A percentile compares a stretch with the other conserved stretches of the same genome.
These are phyloP conservation scores for Sesia apiformis DNA, from an alignment of 2,888 invertebrate species.

Conservation along the genomic window DNA sequence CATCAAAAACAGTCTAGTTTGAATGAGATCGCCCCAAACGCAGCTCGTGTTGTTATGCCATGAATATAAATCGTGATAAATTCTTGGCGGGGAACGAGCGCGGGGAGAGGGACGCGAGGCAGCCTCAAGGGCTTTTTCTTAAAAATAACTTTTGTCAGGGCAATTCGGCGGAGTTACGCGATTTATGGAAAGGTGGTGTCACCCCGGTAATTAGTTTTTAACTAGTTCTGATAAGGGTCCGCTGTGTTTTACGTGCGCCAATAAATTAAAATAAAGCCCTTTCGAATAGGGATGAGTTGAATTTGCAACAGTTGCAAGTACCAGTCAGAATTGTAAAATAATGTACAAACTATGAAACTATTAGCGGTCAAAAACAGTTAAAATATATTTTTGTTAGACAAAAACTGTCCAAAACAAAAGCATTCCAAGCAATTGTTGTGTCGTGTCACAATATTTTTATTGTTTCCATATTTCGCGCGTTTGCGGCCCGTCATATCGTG, in stretches of 20 bases:
- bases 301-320: conserved; percentile 17
- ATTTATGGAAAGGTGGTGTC: conserved; percentile 74
- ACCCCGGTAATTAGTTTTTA: conserved; percentile 74
- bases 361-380: not conserved
- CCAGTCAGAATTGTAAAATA: conserved; percentile 1
- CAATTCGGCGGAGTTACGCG: conserved; percentile 65
- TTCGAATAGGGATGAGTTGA: conserved; percentile 25
- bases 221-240: conserved; percentile 74
- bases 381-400: conserved; percentile 10
- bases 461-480: conserved; percentile 53
- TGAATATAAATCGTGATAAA: conserved; percentile 78
- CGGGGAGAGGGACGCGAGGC: conserved; percentile 26
- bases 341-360: not conserved
- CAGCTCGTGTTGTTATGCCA: conserved; percentile 70
- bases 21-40: conserved; percentile 63
- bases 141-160: conserved; percentile 74
- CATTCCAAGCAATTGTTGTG: conserved; percentile 33
- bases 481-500: conserved; percentile 46
- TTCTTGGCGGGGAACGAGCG: conserved; percentile 49
- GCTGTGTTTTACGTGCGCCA: conserved; percentile 53
- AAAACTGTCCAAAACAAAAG: conserved; percentile 42
- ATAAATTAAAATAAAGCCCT: conserved; percentile 51
- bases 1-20: conserved; percentile 36
- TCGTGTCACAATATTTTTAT: conserved; percentile 66
- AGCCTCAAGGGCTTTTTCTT: conserved; percentile 73